Conservation (phyloP, 53 echinoderm and acorn worm species). For the Luidia sarsii region DNA sequence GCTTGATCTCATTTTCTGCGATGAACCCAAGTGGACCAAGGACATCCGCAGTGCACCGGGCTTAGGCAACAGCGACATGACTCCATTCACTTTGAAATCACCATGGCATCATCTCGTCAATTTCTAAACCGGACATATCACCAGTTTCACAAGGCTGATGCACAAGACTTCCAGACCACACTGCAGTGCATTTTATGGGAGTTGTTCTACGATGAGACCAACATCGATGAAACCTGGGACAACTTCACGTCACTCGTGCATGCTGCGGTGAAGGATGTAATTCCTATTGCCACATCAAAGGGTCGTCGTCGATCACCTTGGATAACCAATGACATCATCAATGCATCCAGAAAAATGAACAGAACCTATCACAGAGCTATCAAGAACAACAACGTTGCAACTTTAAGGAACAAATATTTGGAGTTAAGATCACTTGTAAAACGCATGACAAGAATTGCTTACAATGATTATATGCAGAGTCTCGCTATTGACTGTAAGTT, state of each 20-base stretch:
- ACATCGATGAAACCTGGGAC: not conserved
- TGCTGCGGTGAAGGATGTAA: conserved; percentile 20
- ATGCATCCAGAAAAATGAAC: too few relatives aligned
- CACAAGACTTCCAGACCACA: not conserved
- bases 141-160: conserved; percentile 8
- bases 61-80: not conserved
- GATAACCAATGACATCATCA: too few relatives aligned
- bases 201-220: not conserved
- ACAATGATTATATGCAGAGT: too few relatives aligned
- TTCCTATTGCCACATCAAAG: conserved; percentile 5
- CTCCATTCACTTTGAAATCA: not conserved
- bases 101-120: not conserved
- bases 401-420: too few relatives aligned
- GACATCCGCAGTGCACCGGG: too few relatives aligned
- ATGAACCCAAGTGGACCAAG: too few relatives aligned
- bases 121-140: too few relatives aligned
- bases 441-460: not conserved
- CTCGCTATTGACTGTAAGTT: too few relatives aligned
- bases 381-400: too few relatives aligned
- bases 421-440: not conserved
- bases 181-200: not conserved
- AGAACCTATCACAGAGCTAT: too few relatives aligned
- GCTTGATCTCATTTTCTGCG: too few relatives aligned
- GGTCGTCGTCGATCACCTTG: conserved; percentile 17
- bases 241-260: too few relatives aligned